Base-by-base conservation (phyloP, 2,888 invertebrate genomes). In the Eupithecia subumbrata region DNA sequence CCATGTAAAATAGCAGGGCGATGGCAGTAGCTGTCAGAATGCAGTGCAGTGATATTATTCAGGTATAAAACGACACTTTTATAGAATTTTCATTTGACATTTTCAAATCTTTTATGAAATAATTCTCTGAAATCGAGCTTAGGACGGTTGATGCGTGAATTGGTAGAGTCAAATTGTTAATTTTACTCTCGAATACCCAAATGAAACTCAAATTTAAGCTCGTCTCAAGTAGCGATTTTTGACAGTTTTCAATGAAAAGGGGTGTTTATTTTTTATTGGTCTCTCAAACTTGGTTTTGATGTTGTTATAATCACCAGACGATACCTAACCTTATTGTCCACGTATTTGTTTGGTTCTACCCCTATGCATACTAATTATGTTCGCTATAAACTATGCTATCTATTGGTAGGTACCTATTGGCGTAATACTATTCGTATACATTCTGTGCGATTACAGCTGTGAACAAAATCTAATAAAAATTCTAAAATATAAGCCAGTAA, bases 1-100 rank as follows among this genome's bases (percentile, higher is more conserved):
- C 66, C 66, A n/a, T 67, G n/a, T 22, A 37, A 67, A 67, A 40
- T n/a, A n/a, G 40, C 66, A n/a, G 40, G 66, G 37, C 66, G 18
- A 34, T 66, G 34, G 37, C 66, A 67, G 66, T 67, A 11, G 4
- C 34, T 64, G 34, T 64, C 66, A 67, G 22, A 67, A 12, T n/a
- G n/a, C 66, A 67, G 66, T 66, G 66, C 66, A 66, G 66, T 67
- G 40, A 40, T 40, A 40, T 66, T 34, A 66, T 37, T 67, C 66
- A 60, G 22, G 22, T 14, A 1, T 60, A 5, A 25, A 60, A 56
- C 12, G 56, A 22, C 12, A 56, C 22, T 12, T 22, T 12, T 60
- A 22, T 12, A 14, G 22, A 60, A 60, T 25, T 25, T 60, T 25
- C 25, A 12, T 60, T 60, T 25, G 22, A 60, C 22, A 60, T 60